Evolutionary conservation across 2,113 vertebrate genomes (phyloP), one percentile per base, ranked within the genome.

Genomic region (Pogona vitticeps): DNA sequence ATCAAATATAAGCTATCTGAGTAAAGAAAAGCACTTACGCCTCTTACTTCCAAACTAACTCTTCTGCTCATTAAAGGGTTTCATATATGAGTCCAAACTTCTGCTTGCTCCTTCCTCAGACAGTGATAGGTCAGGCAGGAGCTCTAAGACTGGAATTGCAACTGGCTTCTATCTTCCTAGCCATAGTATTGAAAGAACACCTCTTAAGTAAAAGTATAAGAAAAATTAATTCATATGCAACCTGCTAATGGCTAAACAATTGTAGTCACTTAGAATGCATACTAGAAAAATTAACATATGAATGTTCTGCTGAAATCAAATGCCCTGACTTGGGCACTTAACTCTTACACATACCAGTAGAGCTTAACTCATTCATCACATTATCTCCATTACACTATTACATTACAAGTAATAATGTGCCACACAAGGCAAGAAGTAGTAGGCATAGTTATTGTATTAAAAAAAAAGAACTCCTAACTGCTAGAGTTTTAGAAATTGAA

Each of bases 161-260:
- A 68, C 63, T 3, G 12, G 28, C 18, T 79, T 28, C 13, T 20
- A 14, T 17, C 31, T 46, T 77, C 26, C 75, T 36, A 56, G 40
- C 65, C 68, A 14, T 56, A 4, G 59, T 28, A 78, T 85, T 85
- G 78, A 77, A 70, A 78, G n/a, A 77, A 85, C 15, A 36, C 42
- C 1, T 68, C 63, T 79, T 61, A 71, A 7, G 28, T 21, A 21
- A 80, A 68, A 33, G 38, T 79, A 79, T 3, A 15, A 36, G 18
- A 59, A 72, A n/a, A 28, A 86, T 71, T 15, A 71, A 86, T 76
- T 52, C 40, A 71, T 77, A 20, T 42, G 18, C 17, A 80, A n/a
- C 28, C 3, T 86, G 26, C 14, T 80, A 80, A 80, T 79, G 52
- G 26, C 56, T 61, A 70, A 80, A n/a, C 70, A 72, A 86, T 42